Evolutionary conservation across 1,140 invertebrate species (phyloP), one percentile per base, ranked within the genome.

Genomic region (Ridgeia piscesae): DNA sequence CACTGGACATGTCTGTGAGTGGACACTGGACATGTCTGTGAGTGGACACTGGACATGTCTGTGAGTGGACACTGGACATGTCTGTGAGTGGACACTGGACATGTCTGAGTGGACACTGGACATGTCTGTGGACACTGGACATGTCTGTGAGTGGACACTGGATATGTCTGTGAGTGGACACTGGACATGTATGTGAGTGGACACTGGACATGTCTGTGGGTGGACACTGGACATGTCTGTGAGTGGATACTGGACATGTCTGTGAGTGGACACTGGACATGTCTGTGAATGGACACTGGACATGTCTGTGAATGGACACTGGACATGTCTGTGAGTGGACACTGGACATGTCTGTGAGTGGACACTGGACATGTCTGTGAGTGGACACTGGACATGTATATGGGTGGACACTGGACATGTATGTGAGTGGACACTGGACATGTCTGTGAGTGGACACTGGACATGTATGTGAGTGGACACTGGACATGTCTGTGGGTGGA

Each of bases 401-500:
- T n/a, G n/a, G n/a, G n/a, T n/a, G n/a, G n/a, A n/a, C n/a, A n/a
- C n/a, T n/a, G n/a, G n/a, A 97, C 94, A 96, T 96, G 95, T 94
- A 96, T 96, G 97, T 97, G 95, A 94, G 95, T 95, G 91, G 91
- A 34, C 92, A 33, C 11, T 88, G 21, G 58, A 31, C 17, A 90
- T 27, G 6, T 35, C 21, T 21, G 35, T 90, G n/a, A 27, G 34
- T 89, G 89, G 48, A 27, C 58, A 77, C 11, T 77, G 58, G 58
- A 97, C 94, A 96, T 96, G 95, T 94, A 96, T 96, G 97, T 97
- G 95, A 94, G 95, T 95, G 91, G 91, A 34, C 92, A 33, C 11
- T 88, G 21, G 58, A 31, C 17, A 90, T 27, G 6, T 35, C 21
- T 21, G 35, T 90, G n/a, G 34, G 34, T 89, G 89, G 48, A 27